Conservation (phyloP, 2,797 vertebrate genomes). For the Neosilurus hyrtlii region DNA sequence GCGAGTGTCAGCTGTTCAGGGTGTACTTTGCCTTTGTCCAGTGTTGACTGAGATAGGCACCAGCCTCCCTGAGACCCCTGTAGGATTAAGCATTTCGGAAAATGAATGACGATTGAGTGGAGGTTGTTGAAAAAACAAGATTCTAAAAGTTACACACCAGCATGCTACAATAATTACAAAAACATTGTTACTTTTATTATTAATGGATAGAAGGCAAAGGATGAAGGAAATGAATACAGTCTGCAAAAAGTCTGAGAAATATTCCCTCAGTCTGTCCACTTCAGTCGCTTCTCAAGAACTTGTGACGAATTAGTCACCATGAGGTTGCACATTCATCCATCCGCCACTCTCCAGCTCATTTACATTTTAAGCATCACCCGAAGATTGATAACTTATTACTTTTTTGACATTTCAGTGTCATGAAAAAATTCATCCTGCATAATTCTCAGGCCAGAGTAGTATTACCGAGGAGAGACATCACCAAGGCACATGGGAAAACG, state of each 20-base stretch:
- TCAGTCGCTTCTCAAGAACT: not conserved
- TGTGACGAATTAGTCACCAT: not conserved
- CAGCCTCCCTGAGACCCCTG: no score
- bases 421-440: conserved; percentile 14
- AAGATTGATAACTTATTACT: conserved; percentile 50
- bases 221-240: not conserved
- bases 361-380: conserved; percentile 42
- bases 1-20: no score
- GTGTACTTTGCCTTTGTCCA: no score
- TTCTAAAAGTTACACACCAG: not conserved
- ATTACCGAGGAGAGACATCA: conserved; percentile 24
- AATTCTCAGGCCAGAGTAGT: conserved; percentile 33
- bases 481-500: not conserved
- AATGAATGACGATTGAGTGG: no score
- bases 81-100: no score
- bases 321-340: not conserved
- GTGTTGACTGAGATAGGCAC: no score
- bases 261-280: not conserved
- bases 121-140: not conserved
- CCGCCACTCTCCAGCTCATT: conserved; percentile 41
- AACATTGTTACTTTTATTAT: not conserved
- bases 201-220: not conserved
- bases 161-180: not conserved
- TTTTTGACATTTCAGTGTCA: conserved; percentile 39
- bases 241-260: not conserved